Percentiles rank a stretch among this genome's conserved stretches.
Evolutionary conservation across 2,113 vertebrate species (phyloP).

Genomic region (Oncorhynchus gorbuscha): DNA sequence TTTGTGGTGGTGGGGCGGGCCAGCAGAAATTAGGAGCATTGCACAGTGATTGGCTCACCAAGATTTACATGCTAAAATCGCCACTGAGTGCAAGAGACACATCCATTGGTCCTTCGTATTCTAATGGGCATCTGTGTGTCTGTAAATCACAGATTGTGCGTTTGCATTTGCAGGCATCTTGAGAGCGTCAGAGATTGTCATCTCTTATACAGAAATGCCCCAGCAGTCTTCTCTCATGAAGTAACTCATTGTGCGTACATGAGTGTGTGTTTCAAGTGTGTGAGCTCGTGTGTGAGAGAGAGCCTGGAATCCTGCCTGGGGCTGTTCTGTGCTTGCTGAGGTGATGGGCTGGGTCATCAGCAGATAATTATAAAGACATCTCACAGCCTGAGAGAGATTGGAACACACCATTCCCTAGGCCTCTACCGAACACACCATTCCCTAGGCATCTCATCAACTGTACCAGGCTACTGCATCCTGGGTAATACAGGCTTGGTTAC

Average conservation of each 20-base stretch:
- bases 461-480: no score
- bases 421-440: conserved; percentile 57
- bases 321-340: conserved; percentile 53
- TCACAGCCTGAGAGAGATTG: conserved; percentile 51
- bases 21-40: no score
- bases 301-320: conserved; percentile 30
- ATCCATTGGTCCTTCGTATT: background rate
- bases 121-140: no score
- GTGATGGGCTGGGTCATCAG: conserved; percentile 66
- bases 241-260: conserved; percentile 21
- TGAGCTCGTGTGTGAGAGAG: conserved; percentile 38
- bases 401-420: conserved; percentile 63
- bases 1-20: no score
- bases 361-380: conserved; percentile 65
- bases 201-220: conserved; percentile 24
- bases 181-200: conserved; percentile 1
- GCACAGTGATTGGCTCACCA: no score
- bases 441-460: no score
- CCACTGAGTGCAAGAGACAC: background rate
- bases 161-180: background rate
- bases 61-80: no score
- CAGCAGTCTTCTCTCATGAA: conserved; percentile 37
- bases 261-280: background rate
- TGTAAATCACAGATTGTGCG: background rate
- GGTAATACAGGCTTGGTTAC: no score